Evolutionary conservation across 1,140 invertebrate species (phyloP).

Genomic region (Asobara japonica): DNA sequence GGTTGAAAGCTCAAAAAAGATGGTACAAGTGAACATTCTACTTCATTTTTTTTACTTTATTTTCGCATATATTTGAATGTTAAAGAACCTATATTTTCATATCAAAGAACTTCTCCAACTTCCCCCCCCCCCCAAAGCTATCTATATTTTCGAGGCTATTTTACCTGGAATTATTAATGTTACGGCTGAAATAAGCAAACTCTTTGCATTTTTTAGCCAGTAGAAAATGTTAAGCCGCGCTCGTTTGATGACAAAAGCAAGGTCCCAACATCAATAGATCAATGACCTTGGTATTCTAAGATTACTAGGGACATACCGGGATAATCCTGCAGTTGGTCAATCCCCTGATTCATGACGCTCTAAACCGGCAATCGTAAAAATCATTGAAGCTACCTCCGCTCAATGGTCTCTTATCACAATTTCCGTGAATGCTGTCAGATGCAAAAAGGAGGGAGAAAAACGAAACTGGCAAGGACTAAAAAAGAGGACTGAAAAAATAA

Average conservation of each 20-base stretch:
- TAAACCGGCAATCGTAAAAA: slow-evolving; percentile 12
- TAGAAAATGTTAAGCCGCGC: slow-evolving; percentile 17
- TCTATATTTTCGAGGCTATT: too few relatives aligned
- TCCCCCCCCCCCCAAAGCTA: too few relatives aligned
- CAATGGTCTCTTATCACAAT: background rate
- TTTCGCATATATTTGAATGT: too few relatives aligned
- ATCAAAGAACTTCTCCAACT: too few relatives aligned
- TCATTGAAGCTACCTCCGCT: background rate
- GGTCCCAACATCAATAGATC: slow-evolving; percentile 51
- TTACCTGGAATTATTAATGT: too few relatives aligned
- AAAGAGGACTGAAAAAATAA: background rate
- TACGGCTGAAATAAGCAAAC: background rate
- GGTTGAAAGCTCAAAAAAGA: too few relatives aligned
- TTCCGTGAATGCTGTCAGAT: background rate
- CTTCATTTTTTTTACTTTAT: too few relatives aligned
- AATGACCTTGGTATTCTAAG: slow-evolving; percentile 47
- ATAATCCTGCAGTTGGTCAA: slow-evolving; percentile 30
- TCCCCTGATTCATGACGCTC: slow-evolving; percentile 28
- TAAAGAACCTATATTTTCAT: too few relatives aligned
- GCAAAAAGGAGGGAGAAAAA: background rate
- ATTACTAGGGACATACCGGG: slow-evolving; percentile 22
- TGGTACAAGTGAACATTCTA: too few relatives aligned
- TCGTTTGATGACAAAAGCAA: slow-evolving; percentile 33
- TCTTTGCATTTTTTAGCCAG: slow-evolving; percentile 5
- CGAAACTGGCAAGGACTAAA: background rate